Base-by-base conservation (phyloP, 35 echinoderm and acorn worm genomes). In the Heliocidaris tuberculata region DNA sequence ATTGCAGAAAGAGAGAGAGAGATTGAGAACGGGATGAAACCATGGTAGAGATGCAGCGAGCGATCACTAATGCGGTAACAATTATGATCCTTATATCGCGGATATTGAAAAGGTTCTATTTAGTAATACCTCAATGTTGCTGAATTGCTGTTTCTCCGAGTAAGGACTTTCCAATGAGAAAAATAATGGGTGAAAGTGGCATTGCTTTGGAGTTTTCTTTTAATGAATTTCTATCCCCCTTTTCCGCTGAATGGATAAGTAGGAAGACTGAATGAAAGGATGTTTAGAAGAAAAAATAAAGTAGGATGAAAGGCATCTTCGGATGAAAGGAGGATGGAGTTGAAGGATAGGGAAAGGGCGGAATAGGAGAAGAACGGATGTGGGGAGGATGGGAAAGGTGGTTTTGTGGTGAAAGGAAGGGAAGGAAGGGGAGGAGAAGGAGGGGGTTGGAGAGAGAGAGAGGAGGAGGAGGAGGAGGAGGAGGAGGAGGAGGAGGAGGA, bases 181-280 rank as follows among this genome's bases (percentile, higher is more conserved):
- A 5, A 27, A n/a, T 19, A 78, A 78, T 19, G 27, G 65, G 65
- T 78, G 65, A 78, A 56, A 78, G 65, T 78, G 65, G 65, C 27
- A 78, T 27, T 78, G 65, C 65, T 27, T 78, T 5, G 21, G 65
- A 78, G 65, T n/a, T 78, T 78, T 21, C 65, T 78, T 78, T 78
- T 78, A 78, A 78, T 78, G 65, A 78, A 78, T 78, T 78, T 78
- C 65, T 27, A 78, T 78, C 65, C 65, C 65, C 65, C 21, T 78
- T 78, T 78, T 4, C 27, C 65, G 15, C 27, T 78, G 15, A 78
- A 78, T 78, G 65, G 65, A 24, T 78, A n/a, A 78, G 27, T 78
- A 78, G 17, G 27, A 78, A 19, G 65, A 7, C 21, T n/a, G 6
- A n/a, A 78, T 78, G 65, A 78, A 78, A 56, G 19, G 7, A 78